Base-by-base conservation (phyloP, 2,113 vertebrate species). In the Pygoscelis adeliae region DNA sequence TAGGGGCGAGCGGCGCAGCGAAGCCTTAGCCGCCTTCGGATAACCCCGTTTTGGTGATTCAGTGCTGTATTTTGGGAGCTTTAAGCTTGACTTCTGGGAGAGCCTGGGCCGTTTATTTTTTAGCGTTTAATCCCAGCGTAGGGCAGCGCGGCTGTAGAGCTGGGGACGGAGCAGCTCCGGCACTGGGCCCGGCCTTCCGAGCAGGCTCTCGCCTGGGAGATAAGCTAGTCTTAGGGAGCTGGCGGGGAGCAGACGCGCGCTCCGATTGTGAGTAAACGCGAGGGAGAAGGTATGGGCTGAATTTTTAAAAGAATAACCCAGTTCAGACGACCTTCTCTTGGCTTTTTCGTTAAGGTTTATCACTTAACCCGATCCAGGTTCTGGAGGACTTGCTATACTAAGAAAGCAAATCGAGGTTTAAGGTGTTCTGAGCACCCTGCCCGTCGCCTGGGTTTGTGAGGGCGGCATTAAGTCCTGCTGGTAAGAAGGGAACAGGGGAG, bases 121-220 rank as follows among this genome's bases (percentile, higher is more conserved):
- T 6, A 16, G 36, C 2, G 2, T 58, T 40, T 34, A 9, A 9
- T 3, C 3, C 20, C 1, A 13, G 10, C 2, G 46, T 4, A 8
- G 74, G 46, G 22, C 9, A 6, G 27, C 13, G 9, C 9, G 5
- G 46, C 67, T 5, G 25, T 4, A 15, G 67, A 10, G 67, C 17
- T 9, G 4, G 14, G 10, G 55, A 6, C 73, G 30, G 47, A 47
- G 73, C 42, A 19, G 52, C 34, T 7, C 26, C n/a, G 13, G 47
- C 13, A 11, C 30, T 11, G 38, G 58, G 47, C 69, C 47, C 16
- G 5, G 69, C 59, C 19, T 3, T 20, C 32, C 8, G 8, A 15
- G 38, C n/a, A 6, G 49, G 29, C 22, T 14, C 50, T 10, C 22
- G 9, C 10, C 34, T 3, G 50, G 52, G 83, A 6, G 18, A 17